Percentiles rank a stretch among this genome's conserved stretches.
Conservation (phyloP, 1,140 invertebrate species). For the Penaeus indicus region DNA sequence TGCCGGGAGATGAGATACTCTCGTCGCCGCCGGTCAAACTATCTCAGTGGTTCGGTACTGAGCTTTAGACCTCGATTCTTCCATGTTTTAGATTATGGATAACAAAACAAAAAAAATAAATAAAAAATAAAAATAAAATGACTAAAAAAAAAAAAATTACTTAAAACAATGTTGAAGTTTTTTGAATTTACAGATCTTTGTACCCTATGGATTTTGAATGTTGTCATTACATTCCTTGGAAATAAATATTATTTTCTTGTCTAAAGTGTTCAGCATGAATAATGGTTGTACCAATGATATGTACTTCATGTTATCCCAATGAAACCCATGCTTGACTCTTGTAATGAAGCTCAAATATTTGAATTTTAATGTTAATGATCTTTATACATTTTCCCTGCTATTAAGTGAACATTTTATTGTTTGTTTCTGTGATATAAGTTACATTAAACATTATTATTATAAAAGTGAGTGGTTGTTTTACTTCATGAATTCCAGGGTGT, state of each 20-base stretch:
- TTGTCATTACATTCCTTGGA: slow-evolving; percentile 60
- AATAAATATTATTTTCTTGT: slow-evolving; percentile 61
- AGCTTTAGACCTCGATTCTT: slow-evolving; percentile 62
- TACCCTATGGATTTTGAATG: slow-evolving; percentile 61
- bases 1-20: slow-evolving; percentile 6
- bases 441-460: slow-evolving; percentile 63
- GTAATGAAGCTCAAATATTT: slow-evolving; percentile 63
- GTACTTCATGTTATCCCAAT: slow-evolving; percentile 58
- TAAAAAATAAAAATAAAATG: no score
- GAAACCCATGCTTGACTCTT: slow-evolving; percentile 62
- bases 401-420: slow-evolving; percentile 64
- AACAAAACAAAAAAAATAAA: no score
- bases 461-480: slow-evolving; percentile 45
- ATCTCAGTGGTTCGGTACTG: slow-evolving; percentile 45
- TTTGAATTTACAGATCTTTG: slow-evolving; percentile 63
- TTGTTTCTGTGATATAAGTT: slow-evolving; percentile 64
- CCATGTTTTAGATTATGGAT: slow-evolving; percentile 64
- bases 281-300: slow-evolving; percentile 59
- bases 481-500: neutral
- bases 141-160: no score
- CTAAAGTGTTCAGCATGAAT: slow-evolving; percentile 63
- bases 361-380: slow-evolving; percentile 64
- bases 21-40: neutral
- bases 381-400: slow-evolving; percentile 65
- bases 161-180: slow-evolving; percentile 56